Percentiles rank a stretch among this genome's conserved stretches.
phyloP scores from a whole-genome alignment of 2,888 invertebrate genomes.

The Drosophila neonasuta region DNA sequence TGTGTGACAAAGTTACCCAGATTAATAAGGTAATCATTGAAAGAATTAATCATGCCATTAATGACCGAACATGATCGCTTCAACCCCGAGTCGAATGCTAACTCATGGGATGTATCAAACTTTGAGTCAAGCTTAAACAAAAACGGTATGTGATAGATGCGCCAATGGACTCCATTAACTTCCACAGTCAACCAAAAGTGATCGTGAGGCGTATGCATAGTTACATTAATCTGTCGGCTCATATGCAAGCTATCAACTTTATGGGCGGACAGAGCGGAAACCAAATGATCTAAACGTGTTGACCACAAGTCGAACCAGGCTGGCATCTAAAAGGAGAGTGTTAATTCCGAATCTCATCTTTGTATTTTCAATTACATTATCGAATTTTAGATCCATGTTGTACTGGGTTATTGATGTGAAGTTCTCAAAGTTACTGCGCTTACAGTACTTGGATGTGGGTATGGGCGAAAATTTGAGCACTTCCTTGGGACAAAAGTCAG shows the following conservation, averaged over 20 bases:
- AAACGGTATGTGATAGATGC: conserved; percentile 81
- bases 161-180: conserved; percentile 80
- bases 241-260: conserved; percentile 80
- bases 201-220: conserved; percentile 79
- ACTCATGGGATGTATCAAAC: conserved; percentile 81
- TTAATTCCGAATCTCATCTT: no score
- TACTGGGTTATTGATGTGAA: conserved; percentile 81
- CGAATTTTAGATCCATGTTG: conserved; percentile 79
- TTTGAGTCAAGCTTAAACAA: conserved; percentile 81
- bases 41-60: conserved; percentile 81
- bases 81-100: conserved; percentile 79
- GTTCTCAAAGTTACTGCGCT: conserved; percentile 81
- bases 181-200: conserved; percentile 79
- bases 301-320: conserved; percentile 81
- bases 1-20: conserved; percentile 71
- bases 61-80: conserved; percentile 82
- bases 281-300: conserved; percentile 80
- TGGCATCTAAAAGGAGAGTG: conserved; percentile 75
- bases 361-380: conserved; percentile 68
- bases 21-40: conserved; percentile 80
- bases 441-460: conserved; percentile 81
- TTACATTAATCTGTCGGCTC: conserved; percentile 78
- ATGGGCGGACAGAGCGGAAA: conserved; percentile 79
- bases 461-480: conserved; percentile 82
- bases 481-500: conserved; percentile 81